phyloP scores from a whole-genome alignment of 2,113 vertebrate species.

The Apodemus sylvaticus region DNA sequence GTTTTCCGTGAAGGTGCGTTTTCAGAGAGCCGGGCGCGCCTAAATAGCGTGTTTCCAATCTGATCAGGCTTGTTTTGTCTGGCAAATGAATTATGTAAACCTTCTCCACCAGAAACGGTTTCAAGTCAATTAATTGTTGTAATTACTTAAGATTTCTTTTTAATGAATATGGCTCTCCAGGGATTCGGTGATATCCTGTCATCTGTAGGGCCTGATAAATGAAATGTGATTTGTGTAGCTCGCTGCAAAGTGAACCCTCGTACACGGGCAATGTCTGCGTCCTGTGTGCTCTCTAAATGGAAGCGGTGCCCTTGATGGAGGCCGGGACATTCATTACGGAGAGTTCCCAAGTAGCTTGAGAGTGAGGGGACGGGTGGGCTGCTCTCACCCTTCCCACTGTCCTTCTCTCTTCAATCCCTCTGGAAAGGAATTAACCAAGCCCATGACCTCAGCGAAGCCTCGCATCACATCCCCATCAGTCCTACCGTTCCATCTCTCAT shows the following conservation, averaged over 20 bases:
- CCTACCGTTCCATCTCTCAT: conserved; percentile 59
- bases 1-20: neutral
- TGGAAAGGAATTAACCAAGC: conserved; percentile 68
- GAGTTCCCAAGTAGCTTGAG: conserved; percentile 59
- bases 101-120: conserved; percentile 91
- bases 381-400: conserved; percentile 28
- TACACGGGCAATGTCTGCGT: conserved; percentile 84
- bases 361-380: conserved; percentile 4
- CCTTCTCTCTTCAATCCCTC: conserved; percentile 58
- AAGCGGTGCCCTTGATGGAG: conserved; percentile 86
- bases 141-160: conserved; percentile 96
- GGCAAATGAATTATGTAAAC: conserved; percentile 95
- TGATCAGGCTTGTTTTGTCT: conserved; percentile 90
- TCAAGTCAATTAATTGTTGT: conserved; percentile 95
- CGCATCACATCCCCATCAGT: conserved; percentile 30
- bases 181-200: conserved; percentile 92
- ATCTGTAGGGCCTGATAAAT: conserved; percentile 91
- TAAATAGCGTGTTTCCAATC: conserved; percentile 79
- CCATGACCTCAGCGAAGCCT: conserved; percentile 45
- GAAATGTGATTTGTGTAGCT: conserved; percentile 92
- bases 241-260: conserved; percentile 86
- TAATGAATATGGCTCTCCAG: conserved; percentile 92
- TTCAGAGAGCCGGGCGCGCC: conserved; percentile 36
- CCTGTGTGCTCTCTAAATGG: conserved; percentile 80
- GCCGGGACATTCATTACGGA: conserved; percentile 67